These are phyloP conservation scores for Latrodectus geometricus DNA, from an alignment of 1,140 invertebrate genomes.

Conservation along the genomic window DNA sequence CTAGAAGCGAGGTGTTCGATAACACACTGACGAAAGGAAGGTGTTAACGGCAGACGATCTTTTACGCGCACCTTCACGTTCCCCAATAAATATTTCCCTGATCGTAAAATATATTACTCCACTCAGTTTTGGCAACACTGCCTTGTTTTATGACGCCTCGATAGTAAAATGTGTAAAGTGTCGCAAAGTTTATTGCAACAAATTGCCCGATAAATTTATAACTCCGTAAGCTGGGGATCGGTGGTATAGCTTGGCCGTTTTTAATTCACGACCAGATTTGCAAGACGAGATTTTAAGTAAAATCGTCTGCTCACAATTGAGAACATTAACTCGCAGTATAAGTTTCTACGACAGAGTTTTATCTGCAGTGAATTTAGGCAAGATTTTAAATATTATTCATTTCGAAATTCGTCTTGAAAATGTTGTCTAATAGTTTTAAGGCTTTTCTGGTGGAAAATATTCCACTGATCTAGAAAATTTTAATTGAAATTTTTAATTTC, in stretches of 20 bases:
- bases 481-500: no score
- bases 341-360: no score
- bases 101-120: constrained; percentile 30
- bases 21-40: neutral
- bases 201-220: constrained; percentile 18
- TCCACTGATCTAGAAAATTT: no score
- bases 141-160: constrained; percentile 9
- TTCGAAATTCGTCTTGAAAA: no score
- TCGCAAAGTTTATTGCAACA: constrained; percentile 8
- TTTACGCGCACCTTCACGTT: constrained; percentile 7
- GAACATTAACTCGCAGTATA: neutral
- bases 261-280: neutral
- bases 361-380: no score
- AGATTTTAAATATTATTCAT: no score
- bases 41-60: constrained; percentile 2
- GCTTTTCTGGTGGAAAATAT: no score
- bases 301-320: neutral
- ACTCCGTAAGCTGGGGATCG: neutral
- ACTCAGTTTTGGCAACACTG: constrained; percentile 30
- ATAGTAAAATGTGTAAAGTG: constrained; percentile 24
- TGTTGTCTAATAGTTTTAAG: no score
- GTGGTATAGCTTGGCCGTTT: neutral
- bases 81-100: constrained; percentile 13
- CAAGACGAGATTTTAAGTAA: neutral
- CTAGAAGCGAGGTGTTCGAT: neutral